phyloP scores from a whole-genome alignment of 2,888 invertebrate genomes.

The Empis stercorea region DNA sequence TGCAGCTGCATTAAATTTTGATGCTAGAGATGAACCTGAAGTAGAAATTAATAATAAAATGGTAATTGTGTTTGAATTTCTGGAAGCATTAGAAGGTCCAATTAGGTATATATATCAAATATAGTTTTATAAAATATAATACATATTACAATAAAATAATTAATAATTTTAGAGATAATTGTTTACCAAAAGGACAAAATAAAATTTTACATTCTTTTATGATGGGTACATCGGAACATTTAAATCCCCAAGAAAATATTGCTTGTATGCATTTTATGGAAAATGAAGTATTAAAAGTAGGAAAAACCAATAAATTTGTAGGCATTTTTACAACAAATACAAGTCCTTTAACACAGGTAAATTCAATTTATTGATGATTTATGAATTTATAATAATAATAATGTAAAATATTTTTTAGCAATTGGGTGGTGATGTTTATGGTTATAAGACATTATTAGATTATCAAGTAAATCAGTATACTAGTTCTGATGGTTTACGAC shows the following conservation, averaged over 20 bases:
- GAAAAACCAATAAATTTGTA: conserved; percentile 48
- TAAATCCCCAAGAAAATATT: conserved; percentile 63
- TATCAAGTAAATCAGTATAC: conserved; percentile 72
- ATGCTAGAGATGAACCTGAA: conserved; percentile 67
- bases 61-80: conserved; percentile 59
- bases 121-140: background rate
- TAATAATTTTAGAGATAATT: conserved; percentile 36
- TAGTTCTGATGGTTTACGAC: conserved; percentile 54
- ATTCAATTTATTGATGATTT: background rate
- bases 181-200: conserved; percentile 50
- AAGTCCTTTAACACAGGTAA: conserved; percentile 74
- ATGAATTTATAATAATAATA: too few relatives aligned
- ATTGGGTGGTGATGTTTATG: conserved; percentile 65
- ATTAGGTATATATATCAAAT: conserved; percentile 40
- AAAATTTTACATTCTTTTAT: conserved; percentile 70
- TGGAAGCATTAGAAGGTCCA: conserved; percentile 64
- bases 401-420: conserved; percentile 54
- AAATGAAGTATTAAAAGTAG: conserved; percentile 54
- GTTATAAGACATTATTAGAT: conserved; percentile 61
- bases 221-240: conserved; percentile 63
- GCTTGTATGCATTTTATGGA: conserved; percentile 68
- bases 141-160: background rate
- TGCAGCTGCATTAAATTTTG: conserved; percentile 68
- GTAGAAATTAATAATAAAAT: conserved; percentile 53
- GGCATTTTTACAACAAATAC: conserved; percentile 82